Evolutionary conservation across 2,888 invertebrate species (phyloP), one percentile per base, ranked within the genome.

Genomic region (Drosophila colorata): DNA sequence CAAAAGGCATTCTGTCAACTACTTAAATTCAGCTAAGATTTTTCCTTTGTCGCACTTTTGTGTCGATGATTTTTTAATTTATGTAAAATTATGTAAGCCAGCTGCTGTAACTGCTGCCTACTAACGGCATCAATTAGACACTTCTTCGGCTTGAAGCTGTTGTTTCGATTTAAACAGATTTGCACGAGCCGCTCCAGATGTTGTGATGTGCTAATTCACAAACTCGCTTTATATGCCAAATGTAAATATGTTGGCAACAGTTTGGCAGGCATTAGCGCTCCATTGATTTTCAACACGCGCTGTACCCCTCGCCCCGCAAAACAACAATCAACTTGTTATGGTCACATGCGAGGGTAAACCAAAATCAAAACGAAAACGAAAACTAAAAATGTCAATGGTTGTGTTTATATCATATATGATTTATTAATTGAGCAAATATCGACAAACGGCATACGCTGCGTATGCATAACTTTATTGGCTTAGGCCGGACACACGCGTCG

Each of bases 41-140:
- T n/a, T n/a, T 7, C 16, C 23, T 8, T 28, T 51, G 56, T 14
- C 46, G n/a, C 18, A 52, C 25, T 33, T 53, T 49, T 44, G 47
- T 66, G 59, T 44, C 55, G 61, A 56, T 57, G 49, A 25, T 38
- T 35, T 37, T 35, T 48, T 61, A 78, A 80, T 80, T 87, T 80
- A 79, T 81, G 65, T 51, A 43, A 57, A 66, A 79, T 72, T 68
- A 63, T 85, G 68, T 78, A 60, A 63, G 66, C 56, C 43, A 40
- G 23, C 35, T 40, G 52, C 33, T 33, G 43, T 43, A 57, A 56
- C 41, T 33, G 69, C 6, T 46, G 53, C 9, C 37, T 47, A 23
- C 48, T 9, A 48, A 46, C 47, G 37, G 33, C 44, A 49, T 33
- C 74, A 61, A 67, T 61, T 61, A 60, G 60, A 49, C 51, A 56